phyloP scores from a whole-genome alignment of 2,888 invertebrate genomes.

The Yponomeuta plumbellus region DNA sequence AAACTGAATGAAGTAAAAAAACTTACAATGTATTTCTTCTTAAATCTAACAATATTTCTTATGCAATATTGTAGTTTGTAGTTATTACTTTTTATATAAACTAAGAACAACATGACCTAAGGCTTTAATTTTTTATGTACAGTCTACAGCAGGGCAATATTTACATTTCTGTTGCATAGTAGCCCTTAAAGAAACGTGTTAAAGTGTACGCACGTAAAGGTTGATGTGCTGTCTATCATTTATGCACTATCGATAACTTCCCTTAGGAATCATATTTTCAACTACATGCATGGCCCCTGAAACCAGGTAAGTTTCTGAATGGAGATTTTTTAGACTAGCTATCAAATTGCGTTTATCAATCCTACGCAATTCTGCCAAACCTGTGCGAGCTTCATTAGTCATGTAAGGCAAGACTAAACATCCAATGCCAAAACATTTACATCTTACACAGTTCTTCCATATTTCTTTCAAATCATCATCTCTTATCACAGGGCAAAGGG shows the following conservation, averaged over 20 bases:
- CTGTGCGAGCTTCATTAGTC: conserved; percentile 51
- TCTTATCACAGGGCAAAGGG: conserved; percentile 60
- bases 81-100: too few relatives aligned
- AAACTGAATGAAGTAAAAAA: too few relatives aligned
- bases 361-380: conserved; percentile 55
- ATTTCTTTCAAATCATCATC: conserved; percentile 65
- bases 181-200: too few relatives aligned
- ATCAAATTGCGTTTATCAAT: conserved; percentile 64
- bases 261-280: conserved; percentile 42
- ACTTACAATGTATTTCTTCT: too few relatives aligned
- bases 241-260: conserved; percentile 3
- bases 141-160: background rate
- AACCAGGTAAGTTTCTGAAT: conserved; percentile 61
- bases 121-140: too few relatives aligned
- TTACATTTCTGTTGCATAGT: too few relatives aligned
- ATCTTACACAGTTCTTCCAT: conserved; percentile 66
- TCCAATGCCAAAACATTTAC: conserved; percentile 61
- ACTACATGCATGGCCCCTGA: conserved; percentile 67
- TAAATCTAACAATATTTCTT: too few relatives aligned
- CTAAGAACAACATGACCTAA: too few relatives aligned
- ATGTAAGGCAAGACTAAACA: conserved; percentile 67
- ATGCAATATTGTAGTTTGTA: too few relatives aligned
- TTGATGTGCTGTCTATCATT: background rate
- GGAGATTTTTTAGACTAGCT: conserved; percentile 63
- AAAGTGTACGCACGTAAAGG: background rate